Evolutionary conservation across 2,113 vertebrate genomes (phyloP), one percentile per base, ranked within the genome.

Genomic region (Erpornis zantholeuca): DNA sequence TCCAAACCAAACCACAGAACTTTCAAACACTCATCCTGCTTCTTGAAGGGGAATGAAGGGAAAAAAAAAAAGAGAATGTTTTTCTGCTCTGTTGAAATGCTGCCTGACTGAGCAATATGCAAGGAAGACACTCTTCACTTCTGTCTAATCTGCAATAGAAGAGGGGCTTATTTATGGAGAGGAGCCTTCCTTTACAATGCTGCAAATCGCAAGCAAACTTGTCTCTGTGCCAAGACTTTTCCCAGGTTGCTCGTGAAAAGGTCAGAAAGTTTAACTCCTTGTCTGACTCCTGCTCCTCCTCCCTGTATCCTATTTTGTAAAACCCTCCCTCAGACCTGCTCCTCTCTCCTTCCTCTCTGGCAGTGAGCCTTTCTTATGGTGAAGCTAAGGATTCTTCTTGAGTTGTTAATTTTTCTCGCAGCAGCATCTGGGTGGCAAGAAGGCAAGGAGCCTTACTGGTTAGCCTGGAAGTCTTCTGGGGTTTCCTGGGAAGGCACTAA

Each of bases 1-100:
- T 98, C 98, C 98, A 98, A 98, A 98, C 98, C 97, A 98, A 98
- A 98, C 98, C 98, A 95, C 98, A 98, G 97, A 97, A 97, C 94
- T 98, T 98, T 97, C 97, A 98, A 97, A 97, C 96, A 95, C 85
- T 95, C 95, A 96, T 95, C 42, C 97, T 98, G 97, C 96, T 97
- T 97, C 97, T 96, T 96, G 94, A 96, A 96, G 95, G 93, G 96
- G 97, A 96, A 97, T 96, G 96, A 97, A 98, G 97, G 71, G 3
- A 19, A 60, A 59, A 61, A 60, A 54, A 33, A 54, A 33, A 81
- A 69, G 38, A 44, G 14, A 89, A 82, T 96, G 92, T 94, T 97
- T 97, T 97, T 94, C 94, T 94, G 92, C 94, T 97, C 93, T 95
- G 96, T 96, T 97, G 97, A 97, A 98, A 95, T 69, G 68, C 92